These are phyloP conservation scores for Takifugu ocellatus DNA, from an alignment of 2,797 vertebrate genomes.

Conservation along the genomic window DNA sequence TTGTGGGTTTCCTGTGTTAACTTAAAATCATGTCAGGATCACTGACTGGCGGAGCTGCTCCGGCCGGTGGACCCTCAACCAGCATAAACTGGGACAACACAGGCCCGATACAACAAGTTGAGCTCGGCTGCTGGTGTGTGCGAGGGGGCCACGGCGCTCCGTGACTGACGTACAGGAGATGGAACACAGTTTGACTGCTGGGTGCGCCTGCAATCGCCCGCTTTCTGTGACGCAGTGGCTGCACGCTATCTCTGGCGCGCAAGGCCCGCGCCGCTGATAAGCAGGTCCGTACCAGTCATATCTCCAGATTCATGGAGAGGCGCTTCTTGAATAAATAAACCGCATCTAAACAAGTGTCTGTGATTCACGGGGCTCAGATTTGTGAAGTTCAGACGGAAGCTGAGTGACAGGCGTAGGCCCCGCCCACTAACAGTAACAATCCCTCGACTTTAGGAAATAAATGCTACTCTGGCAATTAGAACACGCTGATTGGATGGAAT, in stretches of 20 bases:
- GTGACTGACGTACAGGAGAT: slow-evolving; percentile 65
- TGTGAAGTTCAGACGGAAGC: background rate
- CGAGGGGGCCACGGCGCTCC: slow-evolving; percentile 22
- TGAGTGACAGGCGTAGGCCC: background rate
- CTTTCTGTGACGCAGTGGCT: slow-evolving; percentile 55
- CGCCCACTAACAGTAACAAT: background rate
- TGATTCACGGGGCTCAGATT: no score
- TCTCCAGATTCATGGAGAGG: slow-evolving; percentile 44
- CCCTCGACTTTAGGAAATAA: no score
- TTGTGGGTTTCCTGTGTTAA: no score
- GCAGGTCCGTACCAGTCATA: slow-evolving; percentile 33
- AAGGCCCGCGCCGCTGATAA: slow-evolving; percentile 48
- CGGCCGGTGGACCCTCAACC: no score
- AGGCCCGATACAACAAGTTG: background rate
- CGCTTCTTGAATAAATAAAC: slow-evolving; percentile 53
- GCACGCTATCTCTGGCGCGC: slow-evolving; percentile 55
- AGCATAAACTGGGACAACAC: no score
- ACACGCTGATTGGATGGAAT: no score
- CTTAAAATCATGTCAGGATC: no score
- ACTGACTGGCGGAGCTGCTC: no score
- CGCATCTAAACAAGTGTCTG: slow-evolving; percentile 8
- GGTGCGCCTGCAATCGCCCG: slow-evolving; percentile 55
- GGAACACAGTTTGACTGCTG: slow-evolving; percentile 59
- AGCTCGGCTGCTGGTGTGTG: slow-evolving; percentile 1
- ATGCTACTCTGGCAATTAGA: no score